Percentiles rank a stretch among this genome's conserved stretches.
Evolutionary conservation across 2,113 vertebrate species (phyloP).

Genomic region (Lepus europaeus): DNA sequence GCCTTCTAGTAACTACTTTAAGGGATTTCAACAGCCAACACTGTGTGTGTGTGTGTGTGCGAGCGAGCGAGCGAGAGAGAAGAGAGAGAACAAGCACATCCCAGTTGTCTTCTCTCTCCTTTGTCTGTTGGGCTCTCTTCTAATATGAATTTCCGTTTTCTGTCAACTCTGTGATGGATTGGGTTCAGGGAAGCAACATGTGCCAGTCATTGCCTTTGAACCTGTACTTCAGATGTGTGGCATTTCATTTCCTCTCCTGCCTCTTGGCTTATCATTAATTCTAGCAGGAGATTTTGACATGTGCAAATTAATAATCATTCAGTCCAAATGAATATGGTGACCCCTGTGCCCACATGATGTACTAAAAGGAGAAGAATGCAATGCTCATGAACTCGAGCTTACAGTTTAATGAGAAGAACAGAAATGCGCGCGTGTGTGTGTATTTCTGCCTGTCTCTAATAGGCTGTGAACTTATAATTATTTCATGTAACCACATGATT

Average conservation of each 20-base stretch:
- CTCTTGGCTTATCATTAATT: constrained; percentile 77
- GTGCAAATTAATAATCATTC: constrained; percentile 83
- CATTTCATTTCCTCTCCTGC: constrained; percentile 67
- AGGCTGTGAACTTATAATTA: constrained; percentile 8
- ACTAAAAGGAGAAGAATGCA: constrained; percentile 31
- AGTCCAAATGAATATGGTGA: constrained; percentile 75
- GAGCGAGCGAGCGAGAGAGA: neutral
- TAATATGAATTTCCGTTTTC: constrained; percentile 66
- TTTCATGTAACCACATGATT: constrained; percentile 2
- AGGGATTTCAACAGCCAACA: constrained; percentile 10
- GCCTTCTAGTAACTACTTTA: constrained; percentile 41
- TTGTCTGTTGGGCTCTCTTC: constrained; percentile 28
- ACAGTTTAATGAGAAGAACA: constrained; percentile 52
- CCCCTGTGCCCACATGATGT: constrained; percentile 47
- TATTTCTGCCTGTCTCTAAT: neutral
- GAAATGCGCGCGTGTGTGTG: neutral
- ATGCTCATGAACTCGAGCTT: constrained; percentile 30
- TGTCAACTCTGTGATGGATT: constrained; percentile 69
- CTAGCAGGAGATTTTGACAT: constrained; percentile 78
- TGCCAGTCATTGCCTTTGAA: constrained; percentile 73
- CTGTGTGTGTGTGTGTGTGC: neutral
- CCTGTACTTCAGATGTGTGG: constrained; percentile 51
- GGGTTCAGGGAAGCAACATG: constrained; percentile 70
- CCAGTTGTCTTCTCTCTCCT: neutral
- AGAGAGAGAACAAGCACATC: too few relatives aligned